A percentile compares a stretch with the other conserved stretches of the same genome.
phyloP scores from a whole-genome alignment of 2,113 vertebrate species.

The Todiramphus saurophagus region DNA sequence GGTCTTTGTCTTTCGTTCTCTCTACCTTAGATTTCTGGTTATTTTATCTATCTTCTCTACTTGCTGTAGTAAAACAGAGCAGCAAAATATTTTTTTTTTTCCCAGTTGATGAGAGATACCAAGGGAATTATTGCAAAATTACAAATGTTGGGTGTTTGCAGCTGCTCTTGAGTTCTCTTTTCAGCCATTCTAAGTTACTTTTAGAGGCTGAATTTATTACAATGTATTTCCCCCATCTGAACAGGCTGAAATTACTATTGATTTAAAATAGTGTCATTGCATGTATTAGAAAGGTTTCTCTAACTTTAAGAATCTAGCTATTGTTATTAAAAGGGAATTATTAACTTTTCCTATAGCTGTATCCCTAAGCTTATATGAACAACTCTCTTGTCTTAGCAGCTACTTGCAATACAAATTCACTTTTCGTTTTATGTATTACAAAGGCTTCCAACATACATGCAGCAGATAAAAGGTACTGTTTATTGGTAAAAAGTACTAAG shows the following conservation, averaged over 20 bases:
- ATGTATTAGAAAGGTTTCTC: not conserved
- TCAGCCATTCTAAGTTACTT: not conserved
- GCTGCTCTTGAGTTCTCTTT: not conserved
- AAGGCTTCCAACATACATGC: not conserved
- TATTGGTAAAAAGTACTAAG: not conserved
- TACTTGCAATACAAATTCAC: not conserved
- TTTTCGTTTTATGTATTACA: not conserved
- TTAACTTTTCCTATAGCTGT: not conserved
- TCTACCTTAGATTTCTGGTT: not conserved
- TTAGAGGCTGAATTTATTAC: not conserved
- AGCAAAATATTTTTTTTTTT: not conserved
- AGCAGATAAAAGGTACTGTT: not conserved
- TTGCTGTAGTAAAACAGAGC: not conserved
- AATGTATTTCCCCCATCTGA: not conserved
- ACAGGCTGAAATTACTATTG: not conserved
- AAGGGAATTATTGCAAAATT: not conserved
- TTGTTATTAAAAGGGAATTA: not conserved
- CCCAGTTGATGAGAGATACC: not conserved
- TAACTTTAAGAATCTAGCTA: not conserved
- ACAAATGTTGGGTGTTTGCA: not conserved
- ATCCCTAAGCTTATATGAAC: not conserved
- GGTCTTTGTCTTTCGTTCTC: not conserved
- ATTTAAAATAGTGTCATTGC: not conserved
- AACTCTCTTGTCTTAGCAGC: not conserved
- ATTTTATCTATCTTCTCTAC: not conserved